Evolutionary conservation across 2,888 invertebrate genomes (phyloP).

Genomic region (Aphodius sticticus): DNA sequence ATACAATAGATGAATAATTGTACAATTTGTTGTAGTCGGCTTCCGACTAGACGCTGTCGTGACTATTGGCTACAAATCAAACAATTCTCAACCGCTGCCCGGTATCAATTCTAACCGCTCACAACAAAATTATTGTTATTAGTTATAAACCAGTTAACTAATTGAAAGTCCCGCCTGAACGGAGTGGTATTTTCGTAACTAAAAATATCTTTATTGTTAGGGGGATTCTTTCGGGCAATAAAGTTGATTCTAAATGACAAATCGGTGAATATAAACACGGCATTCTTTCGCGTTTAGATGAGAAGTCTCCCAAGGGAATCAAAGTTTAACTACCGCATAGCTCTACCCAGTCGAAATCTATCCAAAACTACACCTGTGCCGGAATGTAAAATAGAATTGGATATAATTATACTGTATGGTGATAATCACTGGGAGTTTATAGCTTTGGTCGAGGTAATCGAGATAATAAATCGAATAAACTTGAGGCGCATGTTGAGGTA

Average conservation of each 20-base stretch:
- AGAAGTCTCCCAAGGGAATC: neutral
- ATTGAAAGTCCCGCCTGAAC: neutral
- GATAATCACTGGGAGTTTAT: neutral
- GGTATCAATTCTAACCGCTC: neutral
- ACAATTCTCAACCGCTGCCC: neutral
- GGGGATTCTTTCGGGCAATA: neutral
- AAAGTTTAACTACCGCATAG: neutral
- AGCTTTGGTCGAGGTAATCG: neutral
- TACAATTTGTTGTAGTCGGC: constrained; percentile 22
- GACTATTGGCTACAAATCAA: constrained; percentile 44
- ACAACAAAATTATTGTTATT: neutral
- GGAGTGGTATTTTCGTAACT: neutral
- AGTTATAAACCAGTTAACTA: neutral
- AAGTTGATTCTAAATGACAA: neutral
- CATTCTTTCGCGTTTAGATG: neutral
- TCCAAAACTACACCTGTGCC: neutral
- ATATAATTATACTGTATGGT: neutral
- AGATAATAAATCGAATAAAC: neutral
- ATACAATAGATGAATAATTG: neutral
- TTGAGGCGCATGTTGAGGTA: neutral
- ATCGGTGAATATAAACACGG: neutral
- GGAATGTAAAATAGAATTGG: neutral
- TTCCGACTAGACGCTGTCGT: constrained; percentile 41
- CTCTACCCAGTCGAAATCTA: neutral
- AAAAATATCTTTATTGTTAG: neutral